Percentiles rank a stretch among this genome's conserved stretches.
Evolutionary conservation across 1,140 invertebrate genomes (phyloP).

Genomic region (Drosophila sp.): DNA sequence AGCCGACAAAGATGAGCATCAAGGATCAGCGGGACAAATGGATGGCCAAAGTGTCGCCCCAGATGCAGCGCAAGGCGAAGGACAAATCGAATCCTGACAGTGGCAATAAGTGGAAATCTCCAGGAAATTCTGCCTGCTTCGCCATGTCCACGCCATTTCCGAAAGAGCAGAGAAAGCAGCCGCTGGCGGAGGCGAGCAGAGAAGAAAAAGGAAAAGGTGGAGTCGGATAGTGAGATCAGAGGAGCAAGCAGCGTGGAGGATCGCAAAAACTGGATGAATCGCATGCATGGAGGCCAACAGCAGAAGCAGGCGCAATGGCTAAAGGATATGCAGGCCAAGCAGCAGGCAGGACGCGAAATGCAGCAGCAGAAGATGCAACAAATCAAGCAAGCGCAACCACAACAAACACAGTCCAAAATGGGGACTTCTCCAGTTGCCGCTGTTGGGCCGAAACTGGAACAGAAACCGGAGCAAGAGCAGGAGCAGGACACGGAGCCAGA

Average conservation of each 20-base stretch:
- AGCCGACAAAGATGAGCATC: conserved; percentile 26
- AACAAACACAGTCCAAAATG: neutral
- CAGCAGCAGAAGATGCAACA: conserved; percentile 59
- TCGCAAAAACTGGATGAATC: conserved; percentile 64
- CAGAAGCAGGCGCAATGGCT: conserved; percentile 61
- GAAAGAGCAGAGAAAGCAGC: neutral
- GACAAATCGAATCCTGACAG: neutral
- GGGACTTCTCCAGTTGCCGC: neutral
- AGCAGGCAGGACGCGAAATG: conserved; percentile 54
- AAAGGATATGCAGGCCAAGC: conserved; percentile 64
- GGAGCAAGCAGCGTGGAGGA: conserved; percentile 33
- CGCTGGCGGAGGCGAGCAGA: neutral
- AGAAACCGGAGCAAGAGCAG: neutral
- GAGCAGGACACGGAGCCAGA: neutral
- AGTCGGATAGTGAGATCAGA: neutral
- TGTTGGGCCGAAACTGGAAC: neutral
- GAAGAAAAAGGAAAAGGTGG: too few species aligned
- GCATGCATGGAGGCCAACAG: conserved; percentile 67
- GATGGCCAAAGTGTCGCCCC: conserved; percentile 64
- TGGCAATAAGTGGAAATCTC: neutral
- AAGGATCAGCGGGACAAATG: conserved; percentile 65
- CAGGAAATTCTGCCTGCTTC: neutral
- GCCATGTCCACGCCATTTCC: neutral
- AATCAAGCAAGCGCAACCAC: neutral
- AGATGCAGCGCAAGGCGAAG: conserved; percentile 33